Conservation (phyloP, 2,888 invertebrate genomes). For the Aphodius granarius region DNA sequence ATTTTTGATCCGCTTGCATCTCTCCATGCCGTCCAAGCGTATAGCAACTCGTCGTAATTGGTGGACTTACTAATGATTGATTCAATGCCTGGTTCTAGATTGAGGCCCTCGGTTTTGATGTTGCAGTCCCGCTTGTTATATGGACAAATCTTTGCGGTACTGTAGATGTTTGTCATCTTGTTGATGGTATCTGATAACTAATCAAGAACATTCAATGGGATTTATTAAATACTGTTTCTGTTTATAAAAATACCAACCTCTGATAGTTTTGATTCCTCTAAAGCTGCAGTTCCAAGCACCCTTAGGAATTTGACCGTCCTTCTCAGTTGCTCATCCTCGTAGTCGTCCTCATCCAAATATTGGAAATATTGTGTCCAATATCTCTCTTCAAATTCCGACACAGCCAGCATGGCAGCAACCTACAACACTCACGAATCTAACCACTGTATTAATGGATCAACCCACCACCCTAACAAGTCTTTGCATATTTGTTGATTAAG, state of each 20-base stretch:
- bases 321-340: constrained; percentile 48
- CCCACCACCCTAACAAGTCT: not conserved
- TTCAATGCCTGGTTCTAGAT: constrained; percentile 53
- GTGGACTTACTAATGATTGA: constrained; percentile 53
- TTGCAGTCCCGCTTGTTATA: constrained; percentile 48
- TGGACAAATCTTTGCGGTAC: constrained; percentile 54
- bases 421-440: constrained; percentile 18
- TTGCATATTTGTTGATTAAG: not conserved
- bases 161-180: constrained; percentile 47
- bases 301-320: constrained; percentile 54
- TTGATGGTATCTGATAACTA: constrained; percentile 39
- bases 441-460: not conserved
- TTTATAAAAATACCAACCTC: constrained; percentile 47
- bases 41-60: constrained; percentile 62
- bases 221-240: constrained; percentile 41
- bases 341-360: constrained; percentile 46
- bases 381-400: constrained; percentile 48
- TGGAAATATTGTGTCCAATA: constrained; percentile 50
- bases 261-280: constrained; percentile 47
- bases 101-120: constrained; percentile 40
- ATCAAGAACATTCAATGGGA: constrained; percentile 32
- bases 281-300: constrained; percentile 54
- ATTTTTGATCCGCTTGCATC: constrained; percentile 66
- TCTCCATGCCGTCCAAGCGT: constrained; percentile 69
- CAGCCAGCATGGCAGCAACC: constrained; percentile 37